Conservation (phyloP, 2,113 vertebrate species). For the Saccopteryx bilineata region DNA sequence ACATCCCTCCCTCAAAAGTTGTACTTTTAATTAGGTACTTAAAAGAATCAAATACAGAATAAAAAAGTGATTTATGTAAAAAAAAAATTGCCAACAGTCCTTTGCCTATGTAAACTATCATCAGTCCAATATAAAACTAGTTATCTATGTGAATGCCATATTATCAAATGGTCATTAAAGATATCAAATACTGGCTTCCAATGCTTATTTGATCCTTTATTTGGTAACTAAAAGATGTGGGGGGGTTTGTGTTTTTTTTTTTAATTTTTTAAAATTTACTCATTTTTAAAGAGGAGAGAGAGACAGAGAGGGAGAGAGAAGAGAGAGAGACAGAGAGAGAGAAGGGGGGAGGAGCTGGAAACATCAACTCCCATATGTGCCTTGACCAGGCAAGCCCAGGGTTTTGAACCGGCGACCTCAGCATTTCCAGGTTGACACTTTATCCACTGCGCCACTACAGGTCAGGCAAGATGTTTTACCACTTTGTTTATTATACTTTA, state of each 20-base stretch:
- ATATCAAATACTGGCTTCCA: conserved; percentile 30
- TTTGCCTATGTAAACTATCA: not conserved
- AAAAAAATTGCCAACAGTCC: not conserved
- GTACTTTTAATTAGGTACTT: conserved; percentile 6
- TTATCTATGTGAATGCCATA: not conserved
- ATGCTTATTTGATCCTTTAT: conserved; percentile 44
- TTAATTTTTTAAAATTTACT: no score
- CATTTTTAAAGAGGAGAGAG: no score
- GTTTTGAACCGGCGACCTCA: no score
- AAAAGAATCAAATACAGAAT: conserved; percentile 36
- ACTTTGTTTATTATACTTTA: conserved; percentile 41
- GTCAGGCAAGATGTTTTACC: conserved; percentile 1
- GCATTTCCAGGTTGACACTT: no score
- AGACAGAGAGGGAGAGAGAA: no score
- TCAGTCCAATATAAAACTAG: not conserved
- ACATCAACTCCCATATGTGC: no score
- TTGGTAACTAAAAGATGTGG: conserved; percentile 33
- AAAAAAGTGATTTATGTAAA: not conserved
- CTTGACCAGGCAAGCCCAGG: no score
- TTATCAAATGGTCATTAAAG: conserved; percentile 39
- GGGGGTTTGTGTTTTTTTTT: no score
- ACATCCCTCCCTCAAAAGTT: not conserved
- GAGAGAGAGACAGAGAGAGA: no score
- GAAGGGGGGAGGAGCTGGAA: no score
- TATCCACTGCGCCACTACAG: no score